A percentile compares a stretch with the other conserved stretches of the same genome.
phyloP scores from a whole-genome alignment of 2,888 invertebrate species.

The Heliconius ethilla region DNA sequence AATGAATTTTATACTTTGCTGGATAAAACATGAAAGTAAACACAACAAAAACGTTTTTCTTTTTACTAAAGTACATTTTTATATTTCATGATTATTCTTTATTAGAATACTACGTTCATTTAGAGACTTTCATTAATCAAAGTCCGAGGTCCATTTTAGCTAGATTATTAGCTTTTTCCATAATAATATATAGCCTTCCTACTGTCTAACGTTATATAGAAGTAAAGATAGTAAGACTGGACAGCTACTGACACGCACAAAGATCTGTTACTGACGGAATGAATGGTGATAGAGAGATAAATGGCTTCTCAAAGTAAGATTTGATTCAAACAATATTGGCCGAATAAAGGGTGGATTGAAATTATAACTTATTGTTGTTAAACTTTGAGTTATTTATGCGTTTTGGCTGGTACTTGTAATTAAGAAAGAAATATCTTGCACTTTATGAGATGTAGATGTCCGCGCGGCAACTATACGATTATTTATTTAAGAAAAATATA shows the following conservation, averaged over 20 bases:
- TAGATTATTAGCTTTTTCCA: conserved; percentile 1
- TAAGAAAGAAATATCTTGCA: too few relatives aligned
- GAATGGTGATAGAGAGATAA: conserved; percentile 13
- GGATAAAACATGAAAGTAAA: too few relatives aligned
- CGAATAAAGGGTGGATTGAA: neutral
- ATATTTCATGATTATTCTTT: neutral
- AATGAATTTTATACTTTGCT: too few relatives aligned
- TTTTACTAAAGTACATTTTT: neutral
- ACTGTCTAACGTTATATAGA: neutral
- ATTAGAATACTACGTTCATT: neutral
- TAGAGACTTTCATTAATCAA: neutral
- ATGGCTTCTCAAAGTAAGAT: neutral
- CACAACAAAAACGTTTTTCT: neutral
- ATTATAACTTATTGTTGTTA: neutral
- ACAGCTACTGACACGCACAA: conserved; percentile 11
- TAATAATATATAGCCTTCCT: neutral
- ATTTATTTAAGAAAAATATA: too few relatives aligned
- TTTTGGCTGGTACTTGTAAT: neutral
- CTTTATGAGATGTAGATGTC: too few relatives aligned
- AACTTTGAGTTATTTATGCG: neutral
- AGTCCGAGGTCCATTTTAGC: neutral
- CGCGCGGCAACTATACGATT: too few relatives aligned
- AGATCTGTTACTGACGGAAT: neutral
- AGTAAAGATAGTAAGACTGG: neutral
- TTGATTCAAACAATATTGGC: neutral